phyloP scores from a whole-genome alignment of 2,888 invertebrate species.

The Pyralis farinalis region DNA sequence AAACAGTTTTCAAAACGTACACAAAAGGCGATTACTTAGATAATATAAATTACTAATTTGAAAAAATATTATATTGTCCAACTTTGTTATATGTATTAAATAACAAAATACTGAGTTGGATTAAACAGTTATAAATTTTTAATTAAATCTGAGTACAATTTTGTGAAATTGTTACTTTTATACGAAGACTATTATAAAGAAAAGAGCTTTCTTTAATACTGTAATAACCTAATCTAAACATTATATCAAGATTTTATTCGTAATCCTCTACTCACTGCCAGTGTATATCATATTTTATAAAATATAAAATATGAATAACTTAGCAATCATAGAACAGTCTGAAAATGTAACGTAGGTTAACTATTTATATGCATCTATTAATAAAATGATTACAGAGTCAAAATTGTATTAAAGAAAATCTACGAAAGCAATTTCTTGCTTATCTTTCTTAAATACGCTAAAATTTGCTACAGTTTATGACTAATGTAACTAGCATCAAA shows the following conservation, averaged over 20 bases:
- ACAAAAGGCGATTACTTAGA: not conserved
- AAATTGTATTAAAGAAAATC: not conserved
- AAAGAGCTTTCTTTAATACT: not conserved
- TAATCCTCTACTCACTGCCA: constrained; percentile 2
- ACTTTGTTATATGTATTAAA: not conserved
- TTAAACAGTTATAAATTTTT: too few relatives aligned
- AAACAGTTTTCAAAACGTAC: not conserved
- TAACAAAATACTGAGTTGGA: too few relatives aligned
- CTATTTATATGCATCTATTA: not conserved
- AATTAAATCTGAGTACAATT: not conserved
- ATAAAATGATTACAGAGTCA: not conserved
- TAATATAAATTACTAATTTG: not conserved
- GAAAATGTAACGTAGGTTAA: not conserved
- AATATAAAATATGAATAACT: not conserved
- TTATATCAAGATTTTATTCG: not conserved
- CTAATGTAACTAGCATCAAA: too few relatives aligned
- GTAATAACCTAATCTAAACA: not conserved
- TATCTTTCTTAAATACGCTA: too few relatives aligned
- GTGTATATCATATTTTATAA: not conserved
- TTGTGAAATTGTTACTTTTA: too few relatives aligned
- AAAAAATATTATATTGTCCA: not conserved
- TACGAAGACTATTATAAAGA: not conserved
- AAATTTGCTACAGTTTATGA: too few relatives aligned
- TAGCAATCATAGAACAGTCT: not conserved
- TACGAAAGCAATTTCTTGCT: too few relatives aligned